Conservation (phyloP, 2,113 vertebrate genomes). For the Isurus oxyrinchus region DNA sequence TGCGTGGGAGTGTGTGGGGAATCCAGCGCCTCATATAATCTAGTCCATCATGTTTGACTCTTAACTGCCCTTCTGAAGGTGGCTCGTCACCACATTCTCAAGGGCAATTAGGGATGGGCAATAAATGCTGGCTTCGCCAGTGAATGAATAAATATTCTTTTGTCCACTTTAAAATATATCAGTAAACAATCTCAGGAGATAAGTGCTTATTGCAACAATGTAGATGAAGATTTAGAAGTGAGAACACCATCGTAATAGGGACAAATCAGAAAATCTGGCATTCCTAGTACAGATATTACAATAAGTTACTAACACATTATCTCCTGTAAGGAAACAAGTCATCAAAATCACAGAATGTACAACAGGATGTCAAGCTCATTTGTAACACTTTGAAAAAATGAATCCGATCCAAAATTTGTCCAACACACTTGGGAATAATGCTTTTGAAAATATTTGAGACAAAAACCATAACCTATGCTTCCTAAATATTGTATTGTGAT, state of each 20-base stretch:
- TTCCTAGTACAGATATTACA: neutral
- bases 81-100: neutral
- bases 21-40: neutral
- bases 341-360: slow-evolving; percentile 21
- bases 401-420: neutral
- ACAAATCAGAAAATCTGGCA: slow-evolving; percentile 15
- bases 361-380: neutral
- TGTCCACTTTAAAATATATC: neutral
- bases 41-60: neutral
- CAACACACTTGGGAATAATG: neutral
- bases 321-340: neutral
- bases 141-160: neutral
- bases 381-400: neutral
- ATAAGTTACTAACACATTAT: neutral
- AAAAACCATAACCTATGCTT: neutral
- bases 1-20: no score
- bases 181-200: neutral
- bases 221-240: neutral
- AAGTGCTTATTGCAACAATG: neutral
- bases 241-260: neutral
- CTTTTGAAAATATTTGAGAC: neutral
- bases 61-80: neutral
- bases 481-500: neutral
- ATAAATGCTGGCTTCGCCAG: neutral
- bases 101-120: neutral